Evolutionary conservation across 2,888 invertebrate genomes (phyloP), one percentile per base, ranked within the genome.

Genomic region (Cheilosia impressa): DNA sequence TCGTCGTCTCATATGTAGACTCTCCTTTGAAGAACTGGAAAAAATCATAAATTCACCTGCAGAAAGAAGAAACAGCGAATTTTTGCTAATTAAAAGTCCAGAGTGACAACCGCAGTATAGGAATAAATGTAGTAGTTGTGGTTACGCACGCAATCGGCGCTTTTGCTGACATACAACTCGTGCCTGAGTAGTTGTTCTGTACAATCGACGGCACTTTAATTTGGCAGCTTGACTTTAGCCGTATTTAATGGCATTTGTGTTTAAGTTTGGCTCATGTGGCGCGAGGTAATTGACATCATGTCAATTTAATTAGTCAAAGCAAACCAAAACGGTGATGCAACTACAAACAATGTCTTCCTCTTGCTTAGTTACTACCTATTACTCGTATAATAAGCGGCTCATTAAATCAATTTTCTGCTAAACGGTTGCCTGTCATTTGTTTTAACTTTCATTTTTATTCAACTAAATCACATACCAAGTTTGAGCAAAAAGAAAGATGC

Each of bases 271-370:
- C 22, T 50, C 43, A 62, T 34, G 77, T 65, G 47, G 22, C 34
- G 79, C 17, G 27, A 69, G 68, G 79, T 80, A 75, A 80, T 60
- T 84, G 80, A 80, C 84, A 75, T 65, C 41, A 71, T 80, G 66
- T 75, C 84, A 76, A 60, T 76, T 76, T 84, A 80, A 84, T 84
- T 80, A 84, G 79, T 75, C 69, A 60, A 65, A 78, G 47, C 22
- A 41, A 27, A 45, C 52, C 38, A 55, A 66, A 71, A 24, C 24
- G 38, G 31, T 57, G 47, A 60, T 43, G 60, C 24, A 68, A 60
- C 6, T 38, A 7, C 13, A 50, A 17, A 7, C 6, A 27, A 34
- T 71, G 19, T 68, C 15, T 68, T 27, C 24, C 19, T 43, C 19
- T 43, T 31, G 17, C 53, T 24, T 22, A 52, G 24, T 15, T 22